Evolutionary conservation across 2,113 vertebrate genomes (phyloP).

Genomic region (Natator depressus): DNA sequence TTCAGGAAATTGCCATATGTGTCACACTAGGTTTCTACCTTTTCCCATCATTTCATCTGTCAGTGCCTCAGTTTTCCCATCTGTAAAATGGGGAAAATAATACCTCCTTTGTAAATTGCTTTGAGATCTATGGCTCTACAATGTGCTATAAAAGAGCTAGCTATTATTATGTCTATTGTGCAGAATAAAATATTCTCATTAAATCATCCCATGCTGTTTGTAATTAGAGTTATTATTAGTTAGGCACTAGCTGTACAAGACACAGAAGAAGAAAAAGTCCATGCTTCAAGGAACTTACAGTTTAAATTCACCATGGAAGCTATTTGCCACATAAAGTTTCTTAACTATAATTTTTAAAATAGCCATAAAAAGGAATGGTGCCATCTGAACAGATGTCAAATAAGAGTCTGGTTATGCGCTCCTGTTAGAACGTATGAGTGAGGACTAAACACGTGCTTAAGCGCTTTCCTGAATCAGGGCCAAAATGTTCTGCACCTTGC

Average conservation of each 20-base stretch:
- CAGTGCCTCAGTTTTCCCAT: neutral
- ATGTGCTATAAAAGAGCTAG: neutral
- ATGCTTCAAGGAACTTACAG: neutral
- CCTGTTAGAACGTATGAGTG: neutral
- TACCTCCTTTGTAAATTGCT: neutral
- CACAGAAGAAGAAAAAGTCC: neutral
- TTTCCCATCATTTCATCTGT: neutral
- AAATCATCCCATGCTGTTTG: neutral
- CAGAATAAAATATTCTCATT: neutral
- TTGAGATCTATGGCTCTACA: neutral
- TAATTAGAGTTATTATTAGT: neutral
- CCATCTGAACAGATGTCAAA: neutral
- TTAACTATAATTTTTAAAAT: neutral
- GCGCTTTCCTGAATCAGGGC: neutral
- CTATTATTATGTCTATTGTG: neutral
- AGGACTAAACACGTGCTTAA: neutral
- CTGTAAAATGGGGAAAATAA: neutral
- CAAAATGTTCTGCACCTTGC: neutral
- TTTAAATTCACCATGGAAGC: neutral
- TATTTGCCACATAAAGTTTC: neutral
- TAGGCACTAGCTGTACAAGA: neutral
- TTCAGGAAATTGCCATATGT: neutral
- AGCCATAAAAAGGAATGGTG: neutral
- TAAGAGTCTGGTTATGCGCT: accelerated
- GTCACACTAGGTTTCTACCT: neutral